Conservation (phyloP, 2,113 vertebrate species). For the Limnothrissa miodon region DNA sequence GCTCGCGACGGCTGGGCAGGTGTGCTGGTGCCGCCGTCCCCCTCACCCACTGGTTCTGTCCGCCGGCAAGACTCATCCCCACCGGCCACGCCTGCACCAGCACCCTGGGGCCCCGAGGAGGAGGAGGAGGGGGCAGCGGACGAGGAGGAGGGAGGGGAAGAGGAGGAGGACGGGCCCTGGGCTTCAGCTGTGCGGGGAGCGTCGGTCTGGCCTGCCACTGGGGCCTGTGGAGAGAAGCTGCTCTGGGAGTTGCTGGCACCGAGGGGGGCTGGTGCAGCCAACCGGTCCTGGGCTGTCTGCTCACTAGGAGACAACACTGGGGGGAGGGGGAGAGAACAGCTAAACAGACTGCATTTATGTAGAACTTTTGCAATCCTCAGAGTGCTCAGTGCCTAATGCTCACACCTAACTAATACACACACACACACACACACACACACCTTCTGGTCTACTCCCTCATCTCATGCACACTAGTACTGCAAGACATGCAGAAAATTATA, state of each 20-base stretch:
- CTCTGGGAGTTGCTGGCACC: conserved; percentile 38
- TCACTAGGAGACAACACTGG: background rate
- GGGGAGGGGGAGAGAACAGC: background rate
- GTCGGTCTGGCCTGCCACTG: conserved; percentile 28
- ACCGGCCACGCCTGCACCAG: conserved; percentile 48
- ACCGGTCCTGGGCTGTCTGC: background rate
- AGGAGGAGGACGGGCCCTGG: background rate
- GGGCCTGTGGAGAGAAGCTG: background rate
- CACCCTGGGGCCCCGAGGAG: conserved; percentile 43
- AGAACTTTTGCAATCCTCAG: too few species aligned
- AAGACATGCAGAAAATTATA: background rate
- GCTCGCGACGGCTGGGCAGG: conserved; percentile 66
- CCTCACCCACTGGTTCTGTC: conserved; percentile 55
- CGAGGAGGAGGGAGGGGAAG: background rate
- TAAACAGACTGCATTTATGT: background rate
- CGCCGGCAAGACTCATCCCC: conserved; percentile 49
- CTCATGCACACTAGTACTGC: background rate
- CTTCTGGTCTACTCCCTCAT: too few species aligned
- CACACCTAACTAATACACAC: too few species aligned
- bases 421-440: too few species aligned
- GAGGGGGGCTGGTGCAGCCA: background rate
- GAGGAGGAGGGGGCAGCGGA: background rate
- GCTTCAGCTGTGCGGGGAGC: background rate
- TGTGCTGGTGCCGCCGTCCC: conserved; percentile 26
- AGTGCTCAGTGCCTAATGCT: too few species aligned